Conservation (phyloP, 2,113 vertebrate species). For the Sphyrna mokarran region DNA sequence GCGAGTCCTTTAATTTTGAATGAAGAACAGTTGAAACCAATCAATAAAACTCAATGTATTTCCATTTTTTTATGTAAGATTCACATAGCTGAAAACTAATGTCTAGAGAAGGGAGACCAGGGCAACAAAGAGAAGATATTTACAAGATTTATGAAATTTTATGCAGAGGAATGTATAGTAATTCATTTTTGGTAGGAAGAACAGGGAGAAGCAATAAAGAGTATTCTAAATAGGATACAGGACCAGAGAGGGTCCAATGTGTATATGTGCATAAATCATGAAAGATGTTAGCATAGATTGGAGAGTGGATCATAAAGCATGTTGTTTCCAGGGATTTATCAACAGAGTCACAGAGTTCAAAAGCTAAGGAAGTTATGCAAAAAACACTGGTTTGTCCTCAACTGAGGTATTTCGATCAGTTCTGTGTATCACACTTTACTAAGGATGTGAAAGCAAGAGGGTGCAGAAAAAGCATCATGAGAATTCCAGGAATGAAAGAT, state of each 20-base stretch:
- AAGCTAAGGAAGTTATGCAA: too few relatives aligned
- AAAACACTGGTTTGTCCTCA: background rate
- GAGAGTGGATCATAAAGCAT: background rate
- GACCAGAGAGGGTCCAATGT: background rate
- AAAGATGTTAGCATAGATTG: background rate
- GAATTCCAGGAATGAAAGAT: too few relatives aligned
- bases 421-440: background rate
- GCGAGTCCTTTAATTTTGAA: background rate
- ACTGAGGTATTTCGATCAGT: background rate
- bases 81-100: background rate
- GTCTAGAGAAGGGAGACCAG: background rate
- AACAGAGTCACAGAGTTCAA: background rate
- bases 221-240: background rate
- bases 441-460: background rate
- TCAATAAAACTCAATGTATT: background rate
- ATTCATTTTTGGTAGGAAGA: background rate
- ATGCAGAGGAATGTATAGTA: background rate
- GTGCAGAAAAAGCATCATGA: too few relatives aligned
- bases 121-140: background rate
- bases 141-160: background rate
- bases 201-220: background rate
- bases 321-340: background rate
- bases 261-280: background rate
- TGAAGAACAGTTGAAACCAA: background rate
- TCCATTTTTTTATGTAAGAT: background rate